A percentile compares a stretch with the other conserved stretches of the same genome.
Evolutionary conservation across 1,140 invertebrate genomes (phyloP).

Genomic region (Aphaenogaster ashmeadi): DNA sequence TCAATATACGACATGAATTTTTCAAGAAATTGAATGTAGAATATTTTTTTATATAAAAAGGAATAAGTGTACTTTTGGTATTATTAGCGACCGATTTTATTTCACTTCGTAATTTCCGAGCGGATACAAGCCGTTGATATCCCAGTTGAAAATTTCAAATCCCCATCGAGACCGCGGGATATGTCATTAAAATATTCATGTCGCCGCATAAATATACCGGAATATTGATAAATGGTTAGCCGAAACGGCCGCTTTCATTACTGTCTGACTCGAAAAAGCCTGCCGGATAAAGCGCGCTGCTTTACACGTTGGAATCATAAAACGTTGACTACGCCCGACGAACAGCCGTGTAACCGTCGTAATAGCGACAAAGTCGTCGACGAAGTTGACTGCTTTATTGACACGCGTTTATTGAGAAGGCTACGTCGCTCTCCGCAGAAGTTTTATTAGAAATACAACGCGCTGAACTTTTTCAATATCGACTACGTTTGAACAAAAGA

Average conservation of each 20-base stretch:
- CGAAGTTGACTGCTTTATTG: constrained; percentile 66
- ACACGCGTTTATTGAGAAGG: constrained; percentile 76
- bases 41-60: background rate
- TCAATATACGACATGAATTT: background rate
- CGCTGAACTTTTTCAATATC: constrained; percentile 81
- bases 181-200: constrained; percentile 50
- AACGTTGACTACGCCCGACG: constrained; percentile 45
- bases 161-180: background rate
- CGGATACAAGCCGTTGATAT: background rate
- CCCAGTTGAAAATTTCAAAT: constrained; percentile 38
- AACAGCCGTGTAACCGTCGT: constrained; percentile 63
- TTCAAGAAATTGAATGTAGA: background rate
- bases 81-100: constrained; percentile 19
- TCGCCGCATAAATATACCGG: constrained; percentile 27
- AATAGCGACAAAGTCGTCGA: constrained; percentile 69
- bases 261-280: constrained; percentile 33
- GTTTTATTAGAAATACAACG: constrained; percentile 80
- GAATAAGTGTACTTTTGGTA: background rate
- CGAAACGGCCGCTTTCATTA: constrained; percentile 38
- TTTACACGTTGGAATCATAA: constrained; percentile 55
- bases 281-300: constrained; percentile 24
- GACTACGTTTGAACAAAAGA: background rate
- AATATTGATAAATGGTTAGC: constrained; percentile 46
- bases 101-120: constrained; percentile 12
- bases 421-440: constrained; percentile 22